Evolutionary conservation across 2,888 invertebrate species (phyloP).

Genomic region (Nysson spinosus): DNA sequence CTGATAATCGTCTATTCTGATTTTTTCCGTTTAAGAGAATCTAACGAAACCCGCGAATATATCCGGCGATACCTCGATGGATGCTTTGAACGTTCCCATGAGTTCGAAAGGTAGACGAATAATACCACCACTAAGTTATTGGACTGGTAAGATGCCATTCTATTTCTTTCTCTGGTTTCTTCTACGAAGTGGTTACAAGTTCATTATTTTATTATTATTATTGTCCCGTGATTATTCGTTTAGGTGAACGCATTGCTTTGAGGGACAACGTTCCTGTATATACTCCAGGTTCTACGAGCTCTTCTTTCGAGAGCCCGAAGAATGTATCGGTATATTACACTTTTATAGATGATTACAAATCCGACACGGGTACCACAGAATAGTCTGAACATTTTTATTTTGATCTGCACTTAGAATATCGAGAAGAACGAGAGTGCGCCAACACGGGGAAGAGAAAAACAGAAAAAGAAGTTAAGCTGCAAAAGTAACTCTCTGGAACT

Average conservation of each 20-base stretch:
- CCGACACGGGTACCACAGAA: too few species aligned
- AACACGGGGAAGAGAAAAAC: neutral
- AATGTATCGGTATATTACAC: too few species aligned
- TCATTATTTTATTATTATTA: slow-evolving; percentile 1
- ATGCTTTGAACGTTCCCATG: slow-evolving; percentile 43
- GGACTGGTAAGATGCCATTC: slow-evolving; percentile 57
- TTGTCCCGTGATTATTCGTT: neutral
- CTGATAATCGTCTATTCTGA: too few species aligned
- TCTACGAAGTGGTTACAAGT: neutral
- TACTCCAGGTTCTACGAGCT: slow-evolving; percentile 53
- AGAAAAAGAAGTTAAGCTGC: too few species aligned
- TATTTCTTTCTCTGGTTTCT: neutral
- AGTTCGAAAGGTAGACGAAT: slow-evolving; percentile 67
- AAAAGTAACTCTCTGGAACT: too few species aligned
- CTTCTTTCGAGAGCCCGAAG: too few species aligned
- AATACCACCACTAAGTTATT: slow-evolving; percentile 64
- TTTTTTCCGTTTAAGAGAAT: too few species aligned
- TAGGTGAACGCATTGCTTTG: slow-evolving; percentile 63
- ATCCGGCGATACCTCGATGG: slow-evolving; percentile 21
- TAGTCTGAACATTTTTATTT: too few species aligned
- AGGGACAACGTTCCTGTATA: slow-evolving; percentile 60
- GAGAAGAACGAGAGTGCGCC: too few species aligned
- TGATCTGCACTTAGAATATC: too few species aligned
- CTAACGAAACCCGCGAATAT: slow-evolving; percentile 5
- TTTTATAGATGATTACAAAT: too few species aligned